Base-by-base conservation (phyloP, 92 coral and sea anemone genomes). In the Phenganax subtilis region DNA sequence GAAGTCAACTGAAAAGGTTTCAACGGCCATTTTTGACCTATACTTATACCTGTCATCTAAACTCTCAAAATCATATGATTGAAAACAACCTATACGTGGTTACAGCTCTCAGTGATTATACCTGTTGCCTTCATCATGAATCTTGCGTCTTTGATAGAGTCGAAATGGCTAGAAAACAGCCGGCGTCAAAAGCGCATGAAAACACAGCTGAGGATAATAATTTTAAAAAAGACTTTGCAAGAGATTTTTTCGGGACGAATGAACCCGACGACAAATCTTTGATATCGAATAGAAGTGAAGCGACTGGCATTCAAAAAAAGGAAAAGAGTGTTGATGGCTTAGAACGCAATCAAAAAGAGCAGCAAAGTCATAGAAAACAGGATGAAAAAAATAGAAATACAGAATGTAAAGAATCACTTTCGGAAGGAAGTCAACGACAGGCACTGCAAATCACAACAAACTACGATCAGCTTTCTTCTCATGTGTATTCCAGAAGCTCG, bases 171-270 rank as follows among this genome's bases (percentile, higher is more conserved):
- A 68, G n/a, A 57, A 76, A 15, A 15, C 10, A 29, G 28, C 58
- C 37, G 25, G 25, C 25, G 0, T 29, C 70, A 20, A 44, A 12
- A 58, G 17, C 54, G 10, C 81, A 16, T 57, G 54, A 7, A 15
- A 62, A 59, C 12, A 29, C 81, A 58, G 71, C 58, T 37, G 54
- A 47, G 30, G 70, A 76, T 58, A 44, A 37, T 0, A 37, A 57
- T 57, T n/a, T 57, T 44, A 52, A 58, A 30, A 69, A 76, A 29
- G 81, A 76, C 0, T 76, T 76, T 76, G 81, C 81, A 31, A 62
- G 56, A 27, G 69, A 76, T 25, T 57, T 76, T 55, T 76, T 76
- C 47, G 81, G 70, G 12, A 76, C 81, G n/a, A 55, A 76, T 25
- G 11, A 76, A 14, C 6, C 64, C 10, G 20, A 57, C 52, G 20